Base-by-base conservation (phyloP, 2,797 vertebrate species). In the Moxostoma hubbsi region DNA sequence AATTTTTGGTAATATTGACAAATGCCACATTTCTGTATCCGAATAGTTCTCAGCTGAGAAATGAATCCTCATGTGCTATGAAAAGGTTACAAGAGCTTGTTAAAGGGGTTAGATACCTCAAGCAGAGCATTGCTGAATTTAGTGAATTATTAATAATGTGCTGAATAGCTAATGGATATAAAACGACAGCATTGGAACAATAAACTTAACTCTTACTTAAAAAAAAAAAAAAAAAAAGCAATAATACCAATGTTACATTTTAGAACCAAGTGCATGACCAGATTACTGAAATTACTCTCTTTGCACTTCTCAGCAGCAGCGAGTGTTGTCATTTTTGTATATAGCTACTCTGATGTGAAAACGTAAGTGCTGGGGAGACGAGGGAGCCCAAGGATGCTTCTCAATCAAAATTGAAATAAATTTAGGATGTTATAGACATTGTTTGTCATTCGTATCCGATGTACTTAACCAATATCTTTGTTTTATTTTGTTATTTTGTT, bases 101-200 rank as follows among this genome's bases (percentile, higher is more conserved):
- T 69, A 43, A 55, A 1, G 9, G 45, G 4, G 43, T 47, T 55
- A 72, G 18, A 18, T 58, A 72, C 18, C 43, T 64, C 67, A 71
- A 55, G 76, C 67, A 36, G 76, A 53, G 67, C 16, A 7, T 16
- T 50, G 36, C 5, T 61, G 36, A 78, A 18, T 18, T 18, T 18
- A 18, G 18, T 18, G 18, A 18, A 78, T 63, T 78, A 71, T 71
- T 78, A 69, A 79, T 57, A 13, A 63, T 57, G 59, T 57, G 67
- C 76, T 47, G 13, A 13, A 43, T 47, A 45, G 2, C 24, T 16
- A 15, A 58, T 71, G 53, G 47, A 72, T 58, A 71, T 18, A 71
- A 47, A 58, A 71, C 47, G 1, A 47, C 5, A 4, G n/a, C 54
- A 5, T 18, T 43, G 5, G 47, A 58, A 58, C 58, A 53, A 72